Evolutionary conservation across 2,888 invertebrate species (phyloP), one percentile per base, ranked within the genome.

Genomic region (Spisula solida): DNA sequence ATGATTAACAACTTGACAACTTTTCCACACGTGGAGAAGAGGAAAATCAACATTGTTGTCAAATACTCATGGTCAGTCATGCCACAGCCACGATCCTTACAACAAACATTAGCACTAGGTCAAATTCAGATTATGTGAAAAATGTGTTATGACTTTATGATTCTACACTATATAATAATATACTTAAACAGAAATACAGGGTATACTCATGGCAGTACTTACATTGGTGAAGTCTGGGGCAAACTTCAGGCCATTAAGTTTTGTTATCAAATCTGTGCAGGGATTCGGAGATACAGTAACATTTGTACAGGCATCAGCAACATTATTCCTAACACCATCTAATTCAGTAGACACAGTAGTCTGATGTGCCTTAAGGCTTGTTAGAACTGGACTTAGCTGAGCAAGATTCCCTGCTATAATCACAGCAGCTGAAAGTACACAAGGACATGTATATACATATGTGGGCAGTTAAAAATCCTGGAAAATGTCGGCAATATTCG

Each of bases 211-310:
- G 18, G 31, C 18, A 31, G 12, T 18, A 90, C 90, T 92, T 90
- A 94, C 94, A 66, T 5, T n/a, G 12, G 88, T 81, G 70, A 93
- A 94, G 80, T 93, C 78, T 75, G 89, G 89, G 14, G 86, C 31
- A 66, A 92, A 91, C 0, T 79, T 10, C 5, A 88, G 80, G 8
- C 16, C 34, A 18, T 75, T 18, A 20, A 83, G 18, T 8, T 1
- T 47, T 1, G 14, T 75, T 34, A 0, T 29, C 34, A 18, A 0
- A 82, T 56, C 20, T 31, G 31, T 8, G 1, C 55, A 48, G n/a
- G 81, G 10, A n/a, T 34, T 18, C 6, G 0, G 0, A 78, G 79
- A 51, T 0, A n/a, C 0, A 1, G 10, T 14, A 60, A 4, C 6
- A n/a, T n/a, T n/a, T n/a, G n/a, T n/a, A 88, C 93, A 92, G 12